Evolutionary conservation across 2,888 invertebrate genomes (phyloP).

Genomic region (Leucoma salicis): DNA sequence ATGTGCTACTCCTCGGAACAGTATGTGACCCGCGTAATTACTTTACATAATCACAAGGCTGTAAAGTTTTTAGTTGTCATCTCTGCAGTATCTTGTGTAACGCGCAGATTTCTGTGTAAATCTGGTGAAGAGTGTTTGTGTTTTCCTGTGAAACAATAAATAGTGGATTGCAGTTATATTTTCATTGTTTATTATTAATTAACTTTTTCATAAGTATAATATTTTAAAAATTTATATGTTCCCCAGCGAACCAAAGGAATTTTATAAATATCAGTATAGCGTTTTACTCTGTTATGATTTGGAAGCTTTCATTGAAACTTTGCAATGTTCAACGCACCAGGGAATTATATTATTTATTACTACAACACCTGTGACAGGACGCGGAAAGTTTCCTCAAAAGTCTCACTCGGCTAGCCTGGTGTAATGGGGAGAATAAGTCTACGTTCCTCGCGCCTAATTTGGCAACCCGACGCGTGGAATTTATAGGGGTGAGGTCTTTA

Average conservation of each 20-base stretch:
- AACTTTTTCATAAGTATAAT: too few relatives aligned
- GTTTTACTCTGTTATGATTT: conserved; percentile 17
- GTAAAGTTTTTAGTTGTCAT: neutral
- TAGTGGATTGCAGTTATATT: too few relatives aligned
- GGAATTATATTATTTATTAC: conserved; percentile 53
- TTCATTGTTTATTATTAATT: too few relatives aligned
- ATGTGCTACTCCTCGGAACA: conserved; percentile 48
- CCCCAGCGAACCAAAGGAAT: too few relatives aligned
- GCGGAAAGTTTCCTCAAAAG: conserved; percentile 64
- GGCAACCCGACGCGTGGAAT: conserved; percentile 81
- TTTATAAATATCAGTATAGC: neutral
- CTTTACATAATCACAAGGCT: conserved; percentile 33
- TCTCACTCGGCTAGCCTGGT: conserved; percentile 48
- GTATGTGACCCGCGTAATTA: conserved; percentile 43
- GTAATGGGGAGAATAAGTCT: conserved; percentile 75
- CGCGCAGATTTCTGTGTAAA: too few relatives aligned
- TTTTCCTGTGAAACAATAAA: too few relatives aligned
- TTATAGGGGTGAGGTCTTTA: conserved; percentile 71
- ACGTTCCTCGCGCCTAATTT: conserved; percentile 80
- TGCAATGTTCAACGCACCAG: conserved; percentile 43
- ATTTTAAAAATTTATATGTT: too few relatives aligned
- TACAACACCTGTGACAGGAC: conserved; percentile 66
- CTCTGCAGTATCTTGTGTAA: too few relatives aligned
- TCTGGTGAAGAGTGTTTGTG: too few relatives aligned
- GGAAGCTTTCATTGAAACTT: conserved; percentile 36